Evolutionary conservation across 2,888 invertebrate genomes (phyloP).

Genomic region (Metellina segmentata): DNA sequence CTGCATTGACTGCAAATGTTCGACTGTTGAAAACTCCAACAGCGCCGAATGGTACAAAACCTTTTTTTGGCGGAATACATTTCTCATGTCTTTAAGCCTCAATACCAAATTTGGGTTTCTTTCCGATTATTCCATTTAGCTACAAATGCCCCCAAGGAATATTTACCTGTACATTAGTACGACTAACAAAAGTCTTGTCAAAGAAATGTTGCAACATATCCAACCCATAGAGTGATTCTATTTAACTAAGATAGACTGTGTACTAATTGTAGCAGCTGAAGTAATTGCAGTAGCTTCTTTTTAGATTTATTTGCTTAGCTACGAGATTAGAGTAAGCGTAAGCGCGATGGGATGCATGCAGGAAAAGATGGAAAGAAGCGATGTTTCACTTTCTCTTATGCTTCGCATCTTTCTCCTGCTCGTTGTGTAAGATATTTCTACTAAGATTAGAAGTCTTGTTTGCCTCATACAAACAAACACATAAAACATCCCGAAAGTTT

Average conservation of each 20-base stretch:
- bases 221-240: too few relatives aligned
- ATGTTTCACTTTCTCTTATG: not conserved
- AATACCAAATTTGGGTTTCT: too few relatives aligned
- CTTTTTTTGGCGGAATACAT: too few relatives aligned
- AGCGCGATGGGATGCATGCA: not conserved
- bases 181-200: too few relatives aligned
- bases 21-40: too few relatives aligned
- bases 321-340: not conserved
- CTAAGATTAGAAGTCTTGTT: not conserved
- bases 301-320: not conserved
- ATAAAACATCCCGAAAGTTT: conserved; percentile 1
- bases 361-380: not conserved
- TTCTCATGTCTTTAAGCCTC: too few relatives aligned
- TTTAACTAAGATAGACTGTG: not conserved
- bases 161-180: too few relatives aligned
- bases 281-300: not conserved
- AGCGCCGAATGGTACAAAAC: too few relatives aligned
- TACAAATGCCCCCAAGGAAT: too few relatives aligned
- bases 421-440: not conserved
- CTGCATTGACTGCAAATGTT: too few relatives aligned
- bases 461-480: not conserved
- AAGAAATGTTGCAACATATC: too few relatives aligned
- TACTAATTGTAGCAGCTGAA: not conserved
- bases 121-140: too few relatives aligned
- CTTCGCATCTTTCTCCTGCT: not conserved